Conservation (phyloP, 2,113 vertebrate genomes). For the Collichthys lucidus region DNA sequence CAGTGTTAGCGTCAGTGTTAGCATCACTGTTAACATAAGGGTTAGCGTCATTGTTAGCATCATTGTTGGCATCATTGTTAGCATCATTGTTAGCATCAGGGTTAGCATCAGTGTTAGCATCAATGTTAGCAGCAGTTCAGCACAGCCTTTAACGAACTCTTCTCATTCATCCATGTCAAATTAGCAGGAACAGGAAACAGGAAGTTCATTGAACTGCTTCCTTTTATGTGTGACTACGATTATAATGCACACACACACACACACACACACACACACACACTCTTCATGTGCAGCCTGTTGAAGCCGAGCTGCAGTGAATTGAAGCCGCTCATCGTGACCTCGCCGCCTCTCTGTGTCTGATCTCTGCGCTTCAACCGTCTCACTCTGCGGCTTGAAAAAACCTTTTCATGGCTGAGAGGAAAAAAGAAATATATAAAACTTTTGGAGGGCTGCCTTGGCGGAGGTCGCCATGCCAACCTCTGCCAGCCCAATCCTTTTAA, state of each 20-base stretch:
- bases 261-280: slow-evolving; percentile 2
- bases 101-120: too few species aligned
- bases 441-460: slow-evolving; percentile 52
- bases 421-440: slow-evolving; percentile 37
- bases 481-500: slow-evolving; percentile 67
- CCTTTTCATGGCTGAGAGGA: slow-evolving; percentile 29
- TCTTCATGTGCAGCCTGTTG: slow-evolving; percentile 3
- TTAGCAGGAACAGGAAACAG: slow-evolving; percentile 23
- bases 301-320: slow-evolving; percentile 29
- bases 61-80: too few species aligned
- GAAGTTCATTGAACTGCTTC: slow-evolving; percentile 39
- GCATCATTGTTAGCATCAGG: too few species aligned
- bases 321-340: slow-evolving; percentile 6
- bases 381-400: slow-evolving; percentile 8
- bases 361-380: slow-evolving; percentile 14
- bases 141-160: too few species aligned
- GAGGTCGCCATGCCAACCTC: slow-evolving; percentile 73
- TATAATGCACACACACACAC: slow-evolving; percentile 10
- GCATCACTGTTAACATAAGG: too few species aligned
- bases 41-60: too few species aligned
- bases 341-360: slow-evolving; percentile 6
- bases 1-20: too few species aligned
- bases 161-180: too few species aligned
- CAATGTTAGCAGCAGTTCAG: too few species aligned
- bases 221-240: slow-evolving; percentile 40